Conservation (phyloP, 2,888 invertebrate species). For the Mythimna albipuncta region DNA sequence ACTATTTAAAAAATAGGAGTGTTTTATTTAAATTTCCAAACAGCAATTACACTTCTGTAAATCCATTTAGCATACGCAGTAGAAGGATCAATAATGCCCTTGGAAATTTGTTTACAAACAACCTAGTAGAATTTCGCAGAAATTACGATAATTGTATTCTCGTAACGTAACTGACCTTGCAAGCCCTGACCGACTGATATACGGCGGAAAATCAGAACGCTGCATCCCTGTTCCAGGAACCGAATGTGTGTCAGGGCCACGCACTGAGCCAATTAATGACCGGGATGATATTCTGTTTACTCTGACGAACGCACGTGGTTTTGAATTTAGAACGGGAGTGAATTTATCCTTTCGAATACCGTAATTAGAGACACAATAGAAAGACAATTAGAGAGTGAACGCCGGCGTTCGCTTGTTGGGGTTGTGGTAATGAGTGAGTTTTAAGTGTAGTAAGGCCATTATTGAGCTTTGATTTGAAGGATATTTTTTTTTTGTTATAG, state of each 20-base stretch:
- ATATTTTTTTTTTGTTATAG: too few relatives aligned
- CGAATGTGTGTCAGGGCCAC: constrained; percentile 47
- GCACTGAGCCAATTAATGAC: constrained; percentile 44
- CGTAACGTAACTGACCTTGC: constrained; percentile 47
- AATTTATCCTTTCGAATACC: background rate
- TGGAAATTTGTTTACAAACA: constrained; percentile 18
- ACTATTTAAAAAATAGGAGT: too few relatives aligned
- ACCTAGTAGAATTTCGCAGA: constrained; percentile 10
- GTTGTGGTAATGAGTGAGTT: background rate
- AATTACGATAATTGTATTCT: constrained; percentile 43
- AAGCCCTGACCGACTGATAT: background rate
- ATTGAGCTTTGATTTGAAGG: background rate
- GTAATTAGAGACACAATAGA: too few relatives aligned
- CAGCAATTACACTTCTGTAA: background rate
- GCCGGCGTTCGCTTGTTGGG: too few relatives aligned
- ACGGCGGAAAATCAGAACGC: constrained; percentile 5
- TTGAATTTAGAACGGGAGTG: constrained; percentile 19
- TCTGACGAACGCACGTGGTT: constrained; percentile 23
- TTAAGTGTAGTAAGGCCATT: background rate
- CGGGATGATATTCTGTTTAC: constrained; percentile 43
- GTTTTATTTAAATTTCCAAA: background rate
- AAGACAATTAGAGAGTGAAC: too few relatives aligned
- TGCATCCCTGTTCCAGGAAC: constrained; percentile 42
- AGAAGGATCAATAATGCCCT: background rate
- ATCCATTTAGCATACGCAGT: background rate